Conservation (phyloP, 2,888 invertebrate genomes). For the Meghimatium bilineatum region DNA sequence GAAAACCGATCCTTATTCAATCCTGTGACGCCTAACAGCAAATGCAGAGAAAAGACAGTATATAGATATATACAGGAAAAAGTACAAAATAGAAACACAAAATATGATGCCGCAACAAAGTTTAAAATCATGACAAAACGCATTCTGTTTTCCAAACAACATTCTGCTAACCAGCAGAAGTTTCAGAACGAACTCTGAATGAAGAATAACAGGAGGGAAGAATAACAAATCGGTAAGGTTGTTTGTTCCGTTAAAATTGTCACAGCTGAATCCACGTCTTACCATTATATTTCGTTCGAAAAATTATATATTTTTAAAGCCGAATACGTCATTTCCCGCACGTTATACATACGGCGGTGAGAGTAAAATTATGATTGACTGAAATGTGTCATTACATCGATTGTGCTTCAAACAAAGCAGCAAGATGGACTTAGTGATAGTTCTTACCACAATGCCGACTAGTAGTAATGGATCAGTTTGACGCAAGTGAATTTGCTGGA, state of each 20-base stretch:
- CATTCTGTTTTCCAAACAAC: no score
- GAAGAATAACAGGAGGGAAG: no score
- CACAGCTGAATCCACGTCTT: constrained; percentile 10
- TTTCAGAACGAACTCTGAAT: no score
- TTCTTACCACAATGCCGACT: not conserved
- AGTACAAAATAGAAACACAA: no score
- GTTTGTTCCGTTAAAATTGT: constrained; percentile 6
- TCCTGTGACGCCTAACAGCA: no score
- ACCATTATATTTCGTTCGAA: constrained; percentile 24
- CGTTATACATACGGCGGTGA: constrained; percentile 31
- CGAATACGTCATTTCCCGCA: constrained; percentile 43
- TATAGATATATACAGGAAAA: no score
- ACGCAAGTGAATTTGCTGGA: constrained; percentile 7
- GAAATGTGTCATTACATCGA: not conserved
- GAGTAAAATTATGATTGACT: not conserved
- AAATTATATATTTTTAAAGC: not conserved
- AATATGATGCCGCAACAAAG: no score
- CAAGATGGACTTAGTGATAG: not conserved
- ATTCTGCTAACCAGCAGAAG: no score
- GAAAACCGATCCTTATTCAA: no score
- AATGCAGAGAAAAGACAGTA: no score
- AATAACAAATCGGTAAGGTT: no score
- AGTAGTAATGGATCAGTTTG: constrained; percentile 28
- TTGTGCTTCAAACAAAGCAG: constrained; percentile 15
- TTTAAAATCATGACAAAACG: no score